Conservation (phyloP, 2,888 invertebrate species). For the Sacculina carcini region DNA sequence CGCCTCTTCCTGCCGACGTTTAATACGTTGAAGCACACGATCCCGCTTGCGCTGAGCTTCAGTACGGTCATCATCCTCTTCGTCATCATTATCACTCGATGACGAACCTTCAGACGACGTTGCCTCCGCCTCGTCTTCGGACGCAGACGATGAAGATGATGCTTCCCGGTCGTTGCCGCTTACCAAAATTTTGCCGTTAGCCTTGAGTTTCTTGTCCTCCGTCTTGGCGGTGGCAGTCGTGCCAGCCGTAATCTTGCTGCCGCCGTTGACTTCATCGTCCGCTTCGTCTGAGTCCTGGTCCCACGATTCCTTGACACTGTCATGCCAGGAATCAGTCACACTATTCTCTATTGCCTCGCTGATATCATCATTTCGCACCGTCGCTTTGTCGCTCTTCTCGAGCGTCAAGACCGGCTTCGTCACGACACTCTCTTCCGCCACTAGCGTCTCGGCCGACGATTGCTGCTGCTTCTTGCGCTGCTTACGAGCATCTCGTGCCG, state of each 20-base stretch:
- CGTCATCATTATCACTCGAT: background rate
- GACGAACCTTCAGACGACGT: background rate
- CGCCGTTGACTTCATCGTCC: constrained; percentile 15
- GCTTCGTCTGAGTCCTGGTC: constrained; percentile 20
- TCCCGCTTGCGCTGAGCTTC: constrained; percentile 49
- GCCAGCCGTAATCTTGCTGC: background rate
- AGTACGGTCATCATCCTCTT: constrained; percentile 31
- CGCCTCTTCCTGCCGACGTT: constrained; percentile 38
- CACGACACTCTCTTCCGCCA: constrained; percentile 4
- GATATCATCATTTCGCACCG: constrained; percentile 13
- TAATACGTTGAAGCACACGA: constrained; percentile 41
- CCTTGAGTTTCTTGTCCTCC: constrained; percentile 7
- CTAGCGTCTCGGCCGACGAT: constrained; percentile 8
- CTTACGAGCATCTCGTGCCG: background rate
- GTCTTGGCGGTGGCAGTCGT: background rate
- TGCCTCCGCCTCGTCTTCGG: constrained; percentile 6
- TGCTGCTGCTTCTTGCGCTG: constrained; percentile 7
- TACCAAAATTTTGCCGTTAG: background rate
- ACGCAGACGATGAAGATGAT: constrained; percentile 5
- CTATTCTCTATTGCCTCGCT: too few species aligned
- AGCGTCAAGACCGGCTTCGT: constrained; percentile 9
- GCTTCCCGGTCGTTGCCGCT: background rate
- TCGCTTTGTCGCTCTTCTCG: constrained; percentile 11
- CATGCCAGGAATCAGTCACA: constrained; percentile 19
- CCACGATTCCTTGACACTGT: constrained; percentile 17